phyloP scores from a whole-genome alignment of 2,113 vertebrate species.

The Atrichornis clamosus region DNA sequence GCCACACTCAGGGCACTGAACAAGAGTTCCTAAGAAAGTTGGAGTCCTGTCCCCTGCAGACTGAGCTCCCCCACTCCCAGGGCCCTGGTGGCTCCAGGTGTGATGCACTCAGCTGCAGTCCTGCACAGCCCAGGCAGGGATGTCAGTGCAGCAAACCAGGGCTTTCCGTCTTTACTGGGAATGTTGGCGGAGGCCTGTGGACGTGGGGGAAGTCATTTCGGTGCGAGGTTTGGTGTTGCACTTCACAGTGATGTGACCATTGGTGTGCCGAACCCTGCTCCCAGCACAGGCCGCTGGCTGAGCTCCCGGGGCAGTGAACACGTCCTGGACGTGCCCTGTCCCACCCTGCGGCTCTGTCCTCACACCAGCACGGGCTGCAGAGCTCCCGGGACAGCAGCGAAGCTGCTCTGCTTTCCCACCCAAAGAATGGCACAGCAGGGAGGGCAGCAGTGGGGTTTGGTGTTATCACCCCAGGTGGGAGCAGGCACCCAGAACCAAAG shows the following conservation, averaged over 20 bases:
- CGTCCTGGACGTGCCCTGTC: fast-evolving
- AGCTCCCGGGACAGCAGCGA: fast-evolving
- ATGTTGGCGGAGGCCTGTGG: not conserved
- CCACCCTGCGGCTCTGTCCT: not conserved
- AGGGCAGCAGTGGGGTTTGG: fast-evolving
- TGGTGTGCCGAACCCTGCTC: not conserved
- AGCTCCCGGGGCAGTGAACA: fast-evolving
- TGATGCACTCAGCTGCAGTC: too few relatives aligned
- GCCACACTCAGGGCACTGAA: not conserved
- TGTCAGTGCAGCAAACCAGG: not conserved
- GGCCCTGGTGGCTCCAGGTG: too few relatives aligned
- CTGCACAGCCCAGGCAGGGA: not conserved
- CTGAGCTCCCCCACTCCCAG: not conserved
- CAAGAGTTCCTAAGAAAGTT: not conserved
- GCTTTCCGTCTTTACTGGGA: not conserved
- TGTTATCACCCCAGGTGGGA: fast-evolving
- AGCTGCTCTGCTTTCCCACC: not conserved
- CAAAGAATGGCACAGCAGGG: fast-evolving
- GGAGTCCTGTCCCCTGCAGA: not conserved
- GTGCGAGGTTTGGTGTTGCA: not conserved
- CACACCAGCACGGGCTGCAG: not conserved
- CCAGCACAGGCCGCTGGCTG: not conserved
- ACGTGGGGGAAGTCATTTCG: not conserved
- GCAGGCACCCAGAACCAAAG: not conserved
- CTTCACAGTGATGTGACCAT: not conserved